Evolutionary conservation across 2,888 invertebrate genomes (phyloP).

Genomic region (Falcaria lacertinaria): DNA sequence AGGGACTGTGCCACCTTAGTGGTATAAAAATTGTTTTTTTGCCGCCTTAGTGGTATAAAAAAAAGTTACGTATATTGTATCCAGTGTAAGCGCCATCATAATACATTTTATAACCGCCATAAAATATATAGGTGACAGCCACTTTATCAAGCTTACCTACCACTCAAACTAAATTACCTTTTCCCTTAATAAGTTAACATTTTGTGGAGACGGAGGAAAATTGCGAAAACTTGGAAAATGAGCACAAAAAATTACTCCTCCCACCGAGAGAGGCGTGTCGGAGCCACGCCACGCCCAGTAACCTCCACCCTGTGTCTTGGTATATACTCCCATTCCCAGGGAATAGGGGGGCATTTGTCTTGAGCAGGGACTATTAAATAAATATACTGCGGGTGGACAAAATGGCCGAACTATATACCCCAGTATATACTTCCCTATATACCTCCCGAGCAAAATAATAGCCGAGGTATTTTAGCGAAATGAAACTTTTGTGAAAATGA

Average conservation of each 20-base stretch:
- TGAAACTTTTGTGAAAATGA: not conserved
- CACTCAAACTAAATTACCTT: slow-evolving; percentile 31
- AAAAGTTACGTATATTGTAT: not conserved
- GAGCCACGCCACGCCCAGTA: slow-evolving; percentile 29
- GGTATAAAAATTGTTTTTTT: no score
- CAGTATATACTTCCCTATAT: slow-evolving; percentile 20
- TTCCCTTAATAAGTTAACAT: slow-evolving; percentile 14
- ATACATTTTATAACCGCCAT: slow-evolving; percentile 6
- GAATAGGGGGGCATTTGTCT: slow-evolving; percentile 61
- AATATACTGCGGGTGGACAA: slow-evolving; percentile 49
- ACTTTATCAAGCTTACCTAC: slow-evolving; percentile 9
- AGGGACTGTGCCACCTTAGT: no score
- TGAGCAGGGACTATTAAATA: slow-evolving; percentile 66
- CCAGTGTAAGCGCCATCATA: not conserved
- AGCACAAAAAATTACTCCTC: slow-evolving; percentile 13
- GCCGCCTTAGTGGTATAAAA: no score
- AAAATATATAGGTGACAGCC: slow-evolving; percentile 1
- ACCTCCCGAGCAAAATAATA: slow-evolving; percentile 5
- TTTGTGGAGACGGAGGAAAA: not conserved
- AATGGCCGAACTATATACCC: slow-evolving; percentile 37
- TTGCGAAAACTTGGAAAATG: slow-evolving; percentile 4
- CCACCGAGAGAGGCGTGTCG: slow-evolving; percentile 28
- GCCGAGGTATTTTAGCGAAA: slow-evolving; percentile 6
- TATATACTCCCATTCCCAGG: slow-evolving; percentile 36
- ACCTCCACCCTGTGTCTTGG: slow-evolving; percentile 41